Percentiles rank a stretch among this genome's conserved stretches.
Evolutionary conservation across 2,113 vertebrate genomes (phyloP).

Genomic region (Daubentonia madagascariensis): DNA sequence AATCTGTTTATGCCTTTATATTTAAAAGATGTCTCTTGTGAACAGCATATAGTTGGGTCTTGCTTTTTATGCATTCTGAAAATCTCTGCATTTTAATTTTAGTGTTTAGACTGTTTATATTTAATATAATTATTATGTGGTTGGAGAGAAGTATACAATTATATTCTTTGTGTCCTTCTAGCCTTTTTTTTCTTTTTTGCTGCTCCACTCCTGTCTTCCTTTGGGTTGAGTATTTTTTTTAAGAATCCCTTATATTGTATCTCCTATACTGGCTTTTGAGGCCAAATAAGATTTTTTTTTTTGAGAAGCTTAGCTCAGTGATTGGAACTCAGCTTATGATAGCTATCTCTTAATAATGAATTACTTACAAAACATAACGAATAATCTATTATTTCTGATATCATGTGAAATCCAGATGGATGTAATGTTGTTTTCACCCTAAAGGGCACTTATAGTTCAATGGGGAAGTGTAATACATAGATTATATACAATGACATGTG

Average conservation of each 20-base stretch:
- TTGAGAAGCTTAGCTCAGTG: background rate
- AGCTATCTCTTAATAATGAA: background rate
- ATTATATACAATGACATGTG: background rate
- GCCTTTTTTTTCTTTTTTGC: background rate
- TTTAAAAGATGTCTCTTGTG: background rate
- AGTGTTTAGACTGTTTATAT: background rate
- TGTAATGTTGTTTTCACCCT: background rate
- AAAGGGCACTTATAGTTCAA: background rate
- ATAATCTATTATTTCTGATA: background rate
- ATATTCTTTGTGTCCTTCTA: background rate
- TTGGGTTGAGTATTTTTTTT: background rate
- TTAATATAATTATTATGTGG: background rate
- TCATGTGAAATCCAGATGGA: background rate
- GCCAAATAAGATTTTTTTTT: background rate
- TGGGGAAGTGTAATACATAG: background rate
- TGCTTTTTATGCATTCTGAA: background rate
- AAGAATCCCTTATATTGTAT: background rate
- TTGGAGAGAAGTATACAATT: background rate
- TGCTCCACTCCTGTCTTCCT: background rate
- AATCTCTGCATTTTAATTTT: background rate
- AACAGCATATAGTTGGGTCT: background rate
- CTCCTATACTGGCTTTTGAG: background rate
- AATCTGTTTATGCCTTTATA: background rate
- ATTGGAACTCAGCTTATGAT: background rate
- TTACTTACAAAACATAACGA: background rate